Conservation (phyloP, 2,888 invertebrate genomes). For the Temnothorax ravouxi region DNA sequence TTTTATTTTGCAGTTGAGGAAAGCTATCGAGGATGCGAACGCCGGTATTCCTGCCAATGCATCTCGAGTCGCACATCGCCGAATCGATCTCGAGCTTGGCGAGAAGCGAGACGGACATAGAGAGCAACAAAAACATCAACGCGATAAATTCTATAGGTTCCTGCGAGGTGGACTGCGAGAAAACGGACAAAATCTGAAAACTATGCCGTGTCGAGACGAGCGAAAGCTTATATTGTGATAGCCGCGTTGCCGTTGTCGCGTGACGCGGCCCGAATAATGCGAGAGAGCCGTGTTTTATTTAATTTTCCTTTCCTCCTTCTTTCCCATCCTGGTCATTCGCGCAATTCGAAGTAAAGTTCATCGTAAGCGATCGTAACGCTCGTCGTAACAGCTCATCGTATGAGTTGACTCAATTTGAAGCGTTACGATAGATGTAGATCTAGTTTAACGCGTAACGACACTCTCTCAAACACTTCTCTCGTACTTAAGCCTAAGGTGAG, state of each 20-base stretch:
- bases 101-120: slow-evolving; percentile 78
- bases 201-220: slow-evolving; percentile 33
- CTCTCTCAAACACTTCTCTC: slow-evolving; percentile 67
- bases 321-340: slow-evolving; percentile 2
- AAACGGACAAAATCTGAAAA: slow-evolving; percentile 78
- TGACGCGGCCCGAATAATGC: slow-evolving; percentile 77
- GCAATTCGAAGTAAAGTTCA: slow-evolving; percentile 10
- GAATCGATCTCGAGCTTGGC: slow-evolving; percentile 79
- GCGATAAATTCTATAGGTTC: slow-evolving; percentile 75
- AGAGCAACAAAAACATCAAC: slow-evolving; percentile 74
- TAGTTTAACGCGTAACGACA: slow-evolving; percentile 11
- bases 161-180: slow-evolving; percentile 75
- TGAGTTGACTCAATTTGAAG: no score
- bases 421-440: no score
- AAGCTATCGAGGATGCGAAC: slow-evolving; percentile 96
- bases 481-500: slow-evolving; percentile 70
- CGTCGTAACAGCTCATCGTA: no score
- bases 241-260: slow-evolving; percentile 76
- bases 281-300: slow-evolving; percentile 62
- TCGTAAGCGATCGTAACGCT: no score
- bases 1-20: slow-evolving; percentile 89
- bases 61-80: slow-evolving; percentile 77
- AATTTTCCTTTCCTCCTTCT: slow-evolving; percentile 20
- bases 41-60: slow-evolving; percentile 90
- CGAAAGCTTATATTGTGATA: slow-evolving; percentile 83